A percentile compares a stretch with the other conserved stretches of the same genome.
Evolutionary conservation across 2,888 invertebrate species (phyloP).

Genomic region (Acrobasis repandana): DNA sequence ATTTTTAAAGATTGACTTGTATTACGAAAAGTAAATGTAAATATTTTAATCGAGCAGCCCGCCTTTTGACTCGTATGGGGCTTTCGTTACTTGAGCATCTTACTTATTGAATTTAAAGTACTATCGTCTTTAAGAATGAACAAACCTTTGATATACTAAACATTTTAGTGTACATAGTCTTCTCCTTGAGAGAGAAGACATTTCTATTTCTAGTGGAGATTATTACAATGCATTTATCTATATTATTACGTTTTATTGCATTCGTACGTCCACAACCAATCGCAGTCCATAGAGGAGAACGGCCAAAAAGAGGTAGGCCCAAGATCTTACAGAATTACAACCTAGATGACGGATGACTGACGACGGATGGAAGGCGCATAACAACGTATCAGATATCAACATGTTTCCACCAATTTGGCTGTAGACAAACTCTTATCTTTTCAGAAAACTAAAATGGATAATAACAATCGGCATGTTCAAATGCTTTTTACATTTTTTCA

Average conservation of each 20-base stretch:
- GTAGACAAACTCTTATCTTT: constrained; percentile 2
- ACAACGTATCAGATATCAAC: constrained; percentile 15
- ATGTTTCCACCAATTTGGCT: constrained; percentile 25
- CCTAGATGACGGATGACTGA: constrained; percentile 54
- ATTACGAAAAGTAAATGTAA: constrained; percentile 76
- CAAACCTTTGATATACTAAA: constrained; percentile 65
- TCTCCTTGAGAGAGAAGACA: constrained; percentile 62
- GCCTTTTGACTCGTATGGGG: constrained; percentile 72
- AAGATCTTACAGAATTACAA: constrained; percentile 62
- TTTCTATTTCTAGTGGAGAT: constrained; percentile 72
- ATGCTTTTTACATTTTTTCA: constrained; percentile 23
- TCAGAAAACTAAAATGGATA: constrained; percentile 8
- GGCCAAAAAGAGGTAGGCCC: constrained; percentile 81
- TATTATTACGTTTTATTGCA: constrained; percentile 82
- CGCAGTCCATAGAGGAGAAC: constrained; percentile 83
- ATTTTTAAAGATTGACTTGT: constrained; percentile 73
- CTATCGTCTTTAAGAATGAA: constrained; percentile 70
- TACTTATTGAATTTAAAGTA: constrained; percentile 56
- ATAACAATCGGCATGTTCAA: constrained; percentile 30
- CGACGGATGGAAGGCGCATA: constrained; percentile 42
- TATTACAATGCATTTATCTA: constrained; percentile 81
- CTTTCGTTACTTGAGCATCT: constrained; percentile 72
- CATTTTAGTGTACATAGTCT: constrained; percentile 64
- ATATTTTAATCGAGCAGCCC: constrained; percentile 76
- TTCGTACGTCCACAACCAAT: constrained; percentile 82